A percentile compares a stretch with the other conserved stretches of the same genome.
These are phyloP conservation scores for Cololabis saira DNA, from an alignment of 2,113 vertebrate species.

Conservation along the genomic window DNA sequence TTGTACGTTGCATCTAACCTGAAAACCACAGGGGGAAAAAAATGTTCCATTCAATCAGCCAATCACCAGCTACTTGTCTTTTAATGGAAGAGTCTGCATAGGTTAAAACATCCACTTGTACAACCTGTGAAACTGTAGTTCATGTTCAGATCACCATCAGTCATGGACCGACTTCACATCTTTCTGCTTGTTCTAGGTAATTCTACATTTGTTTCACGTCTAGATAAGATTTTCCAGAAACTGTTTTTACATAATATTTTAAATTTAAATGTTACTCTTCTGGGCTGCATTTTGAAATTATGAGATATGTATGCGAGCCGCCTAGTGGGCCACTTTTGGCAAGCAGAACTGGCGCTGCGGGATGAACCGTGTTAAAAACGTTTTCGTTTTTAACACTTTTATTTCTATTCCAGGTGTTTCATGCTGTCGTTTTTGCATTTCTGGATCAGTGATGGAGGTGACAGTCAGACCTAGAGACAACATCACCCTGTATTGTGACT, in stretches of 20 bases:
- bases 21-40: slow-evolving; percentile 2
- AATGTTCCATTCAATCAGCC: slow-evolving; percentile 1
- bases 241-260: too few relatives aligned
- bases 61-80: slow-evolving; percentile 16
- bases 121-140: not conserved
- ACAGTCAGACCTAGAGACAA: slow-evolving; percentile 36
- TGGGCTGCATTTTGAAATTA: too few relatives aligned
- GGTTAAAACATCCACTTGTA: not conserved
- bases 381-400: too few relatives aligned
- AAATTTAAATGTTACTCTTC: too few relatives aligned
- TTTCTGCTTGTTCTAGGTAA: not conserved
- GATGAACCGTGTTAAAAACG: too few relatives aligned
- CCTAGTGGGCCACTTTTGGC: too few relatives aligned
- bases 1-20: not conserved
- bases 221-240: too few relatives aligned
- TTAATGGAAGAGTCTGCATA: not conserved
- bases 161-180: slow-evolving; percentile 5
- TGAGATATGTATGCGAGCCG: too few relatives aligned
- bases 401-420: slow-evolving; percentile 17
- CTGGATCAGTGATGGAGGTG: slow-evolving; percentile 16
- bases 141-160: not conserved
- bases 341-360: too few relatives aligned
- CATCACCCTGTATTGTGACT: slow-evolving; percentile 55
- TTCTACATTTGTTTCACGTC: not conserved
- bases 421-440: not conserved